phyloP scores from a whole-genome alignment of 2,113 vertebrate species.

The Vombatus ursinus region DNA sequence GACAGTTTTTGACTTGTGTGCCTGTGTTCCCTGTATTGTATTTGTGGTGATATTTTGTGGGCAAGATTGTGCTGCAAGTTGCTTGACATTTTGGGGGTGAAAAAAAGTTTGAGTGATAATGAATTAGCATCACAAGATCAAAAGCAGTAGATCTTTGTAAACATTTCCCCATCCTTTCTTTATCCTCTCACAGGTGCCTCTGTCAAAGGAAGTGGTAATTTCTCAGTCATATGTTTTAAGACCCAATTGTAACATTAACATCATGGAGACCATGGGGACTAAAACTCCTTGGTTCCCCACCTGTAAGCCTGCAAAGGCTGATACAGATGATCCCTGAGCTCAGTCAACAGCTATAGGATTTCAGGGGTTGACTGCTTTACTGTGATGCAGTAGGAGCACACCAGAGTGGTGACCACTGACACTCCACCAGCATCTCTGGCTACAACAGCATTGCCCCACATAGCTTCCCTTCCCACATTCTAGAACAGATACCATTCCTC shows the following conservation, averaged over 20 bases:
- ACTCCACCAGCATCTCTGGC: background rate
- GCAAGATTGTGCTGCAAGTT: background rate
- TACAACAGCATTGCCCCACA: background rate
- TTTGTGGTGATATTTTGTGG: background rate
- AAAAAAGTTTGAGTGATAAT: background rate
- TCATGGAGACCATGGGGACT: background rate
- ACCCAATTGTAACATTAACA: background rate
- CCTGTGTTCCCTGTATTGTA: background rate
- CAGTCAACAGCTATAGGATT: background rate
- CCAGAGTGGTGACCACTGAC: background rate
- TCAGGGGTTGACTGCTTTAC: background rate
- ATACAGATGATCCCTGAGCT: background rate
- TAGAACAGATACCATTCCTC: background rate
- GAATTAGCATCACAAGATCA: background rate
- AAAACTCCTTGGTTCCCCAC: background rate
- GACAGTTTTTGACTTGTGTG: background rate
- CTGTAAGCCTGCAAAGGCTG: background rate
- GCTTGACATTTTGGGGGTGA: background rate
- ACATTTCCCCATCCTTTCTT: background rate
- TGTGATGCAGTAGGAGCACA: background rate
- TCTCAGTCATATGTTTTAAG: background rate
- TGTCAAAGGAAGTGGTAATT: background rate
- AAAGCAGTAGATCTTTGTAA: background rate
- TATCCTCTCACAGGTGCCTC: background rate
- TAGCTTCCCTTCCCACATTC: background rate